phyloP scores from a whole-genome alignment of 2,888 invertebrate species.

The Furcula furcula region DNA sequence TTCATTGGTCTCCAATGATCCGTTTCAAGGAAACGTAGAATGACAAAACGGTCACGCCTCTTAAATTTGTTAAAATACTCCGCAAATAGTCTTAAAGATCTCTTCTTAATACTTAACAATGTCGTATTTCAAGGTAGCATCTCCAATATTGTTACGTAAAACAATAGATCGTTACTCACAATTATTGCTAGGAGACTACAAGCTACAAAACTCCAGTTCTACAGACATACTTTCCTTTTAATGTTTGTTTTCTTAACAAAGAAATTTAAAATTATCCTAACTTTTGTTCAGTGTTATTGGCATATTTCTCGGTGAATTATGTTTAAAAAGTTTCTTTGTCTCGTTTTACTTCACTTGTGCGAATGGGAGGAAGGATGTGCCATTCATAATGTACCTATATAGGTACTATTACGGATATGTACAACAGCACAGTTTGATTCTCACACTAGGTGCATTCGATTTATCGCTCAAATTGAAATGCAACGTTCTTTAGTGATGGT shows the following conservation, averaged over 20 bases:
- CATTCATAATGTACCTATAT: too few species aligned
- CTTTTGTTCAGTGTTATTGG: slow-evolving; percentile 31
- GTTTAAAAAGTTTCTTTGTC: slow-evolving; percentile 29
- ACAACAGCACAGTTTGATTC: slow-evolving; percentile 43
- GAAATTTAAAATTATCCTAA: slow-evolving; percentile 27
- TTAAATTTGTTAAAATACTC: slow-evolving; percentile 39
- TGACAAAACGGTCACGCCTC: slow-evolving; percentile 44
- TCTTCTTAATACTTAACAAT: slow-evolving; percentile 8
- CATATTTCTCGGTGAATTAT: slow-evolving; percentile 26
- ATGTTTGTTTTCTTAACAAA: slow-evolving; percentile 25
- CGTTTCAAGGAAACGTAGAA: slow-evolving; percentile 48
- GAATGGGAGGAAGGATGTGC: slow-evolving; percentile 32
- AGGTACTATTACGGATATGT: slow-evolving; percentile 46
- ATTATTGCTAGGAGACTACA: background rate
- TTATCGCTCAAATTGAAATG: slow-evolving; percentile 50
- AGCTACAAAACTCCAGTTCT: too few species aligned
- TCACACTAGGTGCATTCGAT: slow-evolving; percentile 42
- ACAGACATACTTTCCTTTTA: slow-evolving; percentile 13
- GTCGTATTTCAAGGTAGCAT: background rate
- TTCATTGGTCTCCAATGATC: slow-evolving; percentile 46
- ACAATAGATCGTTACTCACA: slow-evolving; percentile 1
- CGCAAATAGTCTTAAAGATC: slow-evolving; percentile 20
- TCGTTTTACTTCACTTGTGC: slow-evolving; percentile 17
- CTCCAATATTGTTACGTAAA: background rate
- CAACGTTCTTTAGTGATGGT: slow-evolving; percentile 25